These are phyloP conservation scores for Heliconius melpomene DNA, from an alignment of 1,140 invertebrate species.

Conservation along the genomic window DNA sequence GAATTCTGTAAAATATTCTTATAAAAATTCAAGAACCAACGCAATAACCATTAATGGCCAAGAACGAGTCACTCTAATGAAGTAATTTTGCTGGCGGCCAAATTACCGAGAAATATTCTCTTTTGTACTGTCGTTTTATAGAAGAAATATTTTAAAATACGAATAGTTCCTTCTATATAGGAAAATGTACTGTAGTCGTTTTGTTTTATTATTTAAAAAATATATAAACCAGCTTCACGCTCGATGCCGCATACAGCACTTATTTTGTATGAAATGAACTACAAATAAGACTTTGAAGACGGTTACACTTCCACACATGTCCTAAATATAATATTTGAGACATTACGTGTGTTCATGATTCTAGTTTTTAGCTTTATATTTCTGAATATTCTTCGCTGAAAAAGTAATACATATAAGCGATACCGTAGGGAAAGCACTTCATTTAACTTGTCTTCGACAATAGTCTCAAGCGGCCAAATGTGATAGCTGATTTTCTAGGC, in stretches of 20 bases:
- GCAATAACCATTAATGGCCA: conserved; percentile 22
- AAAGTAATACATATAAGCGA: neutral
- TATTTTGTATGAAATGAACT: too few species aligned
- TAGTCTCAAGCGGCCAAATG: neutral
- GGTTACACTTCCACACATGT: too few species aligned
- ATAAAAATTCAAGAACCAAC: conserved; percentile 7
- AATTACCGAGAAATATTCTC: conserved; percentile 21
- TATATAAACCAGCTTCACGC: too few species aligned
- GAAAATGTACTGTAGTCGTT: too few species aligned
- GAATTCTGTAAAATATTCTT: neutral
- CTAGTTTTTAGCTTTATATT: neutral
- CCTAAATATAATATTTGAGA: too few species aligned
- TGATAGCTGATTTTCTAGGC: neutral
- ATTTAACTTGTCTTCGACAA: neutral
- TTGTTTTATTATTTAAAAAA: too few species aligned
- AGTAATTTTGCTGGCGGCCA: conserved; percentile 28
- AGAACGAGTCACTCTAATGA: conserved; percentile 28
- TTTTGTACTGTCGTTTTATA: conserved; percentile 12
- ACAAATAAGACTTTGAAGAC: too few species aligned
- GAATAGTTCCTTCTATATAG: neutral
- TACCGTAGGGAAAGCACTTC: neutral
- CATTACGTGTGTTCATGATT: too few species aligned
- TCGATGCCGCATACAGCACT: too few species aligned
- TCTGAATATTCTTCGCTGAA: neutral
- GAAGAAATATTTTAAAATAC: neutral